Conservation (phyloP, 1,140 invertebrate species). For the Portunus trituberculatus region DNA sequence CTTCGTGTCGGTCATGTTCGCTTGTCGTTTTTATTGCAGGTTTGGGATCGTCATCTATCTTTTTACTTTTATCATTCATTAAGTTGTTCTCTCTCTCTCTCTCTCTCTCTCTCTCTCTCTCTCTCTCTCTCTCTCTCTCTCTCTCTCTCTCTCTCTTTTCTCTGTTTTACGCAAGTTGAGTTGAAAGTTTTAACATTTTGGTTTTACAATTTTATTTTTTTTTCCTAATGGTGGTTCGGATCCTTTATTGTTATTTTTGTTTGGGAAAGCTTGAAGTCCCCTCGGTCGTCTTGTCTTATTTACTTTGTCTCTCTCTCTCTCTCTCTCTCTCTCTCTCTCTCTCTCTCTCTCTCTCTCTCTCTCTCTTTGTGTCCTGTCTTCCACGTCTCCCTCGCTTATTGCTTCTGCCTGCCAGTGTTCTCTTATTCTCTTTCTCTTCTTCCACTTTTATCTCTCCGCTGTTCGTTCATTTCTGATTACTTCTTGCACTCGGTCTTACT, state of each 20-base stretch:
- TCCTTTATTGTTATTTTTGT: too few relatives aligned
- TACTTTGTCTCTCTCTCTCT: constrained; percentile 1
- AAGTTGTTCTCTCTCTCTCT: neutral
- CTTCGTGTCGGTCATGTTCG: constrained; percentile 9
- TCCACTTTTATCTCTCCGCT: neutral
- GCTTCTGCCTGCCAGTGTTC: too few relatives aligned
- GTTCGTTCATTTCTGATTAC: neutral
- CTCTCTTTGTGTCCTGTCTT: neutral
- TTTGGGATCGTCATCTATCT: neutral
- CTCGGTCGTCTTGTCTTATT: neutral
- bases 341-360: neutral
- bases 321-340: neutral
- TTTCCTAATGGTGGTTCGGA: too few relatives aligned
- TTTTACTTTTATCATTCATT: neutral
- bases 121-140: too few relatives aligned
- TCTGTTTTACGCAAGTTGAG: too few relatives aligned
- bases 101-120: neutral
- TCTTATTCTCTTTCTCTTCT: too few relatives aligned
- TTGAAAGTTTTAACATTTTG: too few relatives aligned
- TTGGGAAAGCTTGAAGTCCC: too few relatives aligned
- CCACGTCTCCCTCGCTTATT: neutral
- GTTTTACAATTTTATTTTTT: too few relatives aligned
- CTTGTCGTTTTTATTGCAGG: neutral
- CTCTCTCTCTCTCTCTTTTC: neutral
- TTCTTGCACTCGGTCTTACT: neutral